These are phyloP conservation scores for Petrocephalus zakoni DNA, from an alignment of 2,113 vertebrate genomes.

Conservation along the genomic window DNA sequence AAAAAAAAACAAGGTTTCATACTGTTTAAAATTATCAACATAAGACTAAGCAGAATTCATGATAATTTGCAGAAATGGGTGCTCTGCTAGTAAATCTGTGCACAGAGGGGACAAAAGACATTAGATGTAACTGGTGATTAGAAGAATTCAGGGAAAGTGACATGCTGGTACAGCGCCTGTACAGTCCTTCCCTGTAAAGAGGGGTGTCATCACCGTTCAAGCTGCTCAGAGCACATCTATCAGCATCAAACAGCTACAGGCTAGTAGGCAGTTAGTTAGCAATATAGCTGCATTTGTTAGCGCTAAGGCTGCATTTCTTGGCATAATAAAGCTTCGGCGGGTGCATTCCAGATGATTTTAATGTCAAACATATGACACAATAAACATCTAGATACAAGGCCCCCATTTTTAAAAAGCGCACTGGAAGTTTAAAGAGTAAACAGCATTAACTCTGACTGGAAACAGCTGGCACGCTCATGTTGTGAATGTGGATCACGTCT, in stretches of 20 bases:
- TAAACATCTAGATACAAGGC: not conserved
- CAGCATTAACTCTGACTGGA: not conserved
- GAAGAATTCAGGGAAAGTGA: not conserved
- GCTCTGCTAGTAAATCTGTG: not conserved
- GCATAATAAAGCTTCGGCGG: not conserved
- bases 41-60: not conserved
- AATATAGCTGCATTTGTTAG: too few relatives aligned
- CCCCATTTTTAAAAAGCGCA: not conserved
- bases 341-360: not conserved
- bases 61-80: not conserved
- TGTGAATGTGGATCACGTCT: not conserved
- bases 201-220: not conserved
- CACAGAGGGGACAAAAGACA: not conserved
- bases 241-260: not conserved
- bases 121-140: not conserved
- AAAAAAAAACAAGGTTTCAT: not conserved
- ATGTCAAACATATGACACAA: not conserved
- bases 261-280: not conserved
- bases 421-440: not conserved
- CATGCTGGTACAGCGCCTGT: not conserved
- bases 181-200: not conserved
- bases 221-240: not conserved
- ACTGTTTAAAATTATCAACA: not conserved
- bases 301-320: not conserved
- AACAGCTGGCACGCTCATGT: not conserved